Percentiles rank a stretch among this genome's conserved stretches.
Evolutionary conservation across 35 echinoderm and acorn worm genomes (phyloP).

Genomic region (Apostichopus japonicus): DNA sequence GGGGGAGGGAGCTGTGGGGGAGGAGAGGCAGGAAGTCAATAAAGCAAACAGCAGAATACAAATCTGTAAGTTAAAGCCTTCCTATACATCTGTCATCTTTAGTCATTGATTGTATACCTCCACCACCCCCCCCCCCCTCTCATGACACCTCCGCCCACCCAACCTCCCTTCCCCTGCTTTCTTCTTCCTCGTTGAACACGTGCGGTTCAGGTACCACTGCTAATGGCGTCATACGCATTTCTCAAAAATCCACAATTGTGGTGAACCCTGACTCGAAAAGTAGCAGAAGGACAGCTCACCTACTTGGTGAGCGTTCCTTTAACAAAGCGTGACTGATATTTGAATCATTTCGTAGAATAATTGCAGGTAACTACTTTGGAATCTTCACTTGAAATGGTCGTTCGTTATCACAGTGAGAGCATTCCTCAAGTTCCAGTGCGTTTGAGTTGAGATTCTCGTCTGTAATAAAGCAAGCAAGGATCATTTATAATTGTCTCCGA

Average conservation of each 20-base stretch:
- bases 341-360: slow-evolving; percentile 21
- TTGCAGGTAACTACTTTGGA: background rate
- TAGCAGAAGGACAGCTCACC: too few species aligned
- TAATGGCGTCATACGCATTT: too few species aligned
- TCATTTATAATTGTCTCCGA: background rate
- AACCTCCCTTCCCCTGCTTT: background rate
- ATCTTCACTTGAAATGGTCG: background rate
- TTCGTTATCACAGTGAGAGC: background rate
- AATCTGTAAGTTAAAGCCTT: too few species aligned
- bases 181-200: too few species aligned
- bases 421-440: slow-evolving; percentile 7
- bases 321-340: background rate
- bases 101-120: background rate
- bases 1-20: too few species aligned
- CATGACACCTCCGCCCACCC: background rate
- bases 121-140: background rate
- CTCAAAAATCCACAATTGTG: too few species aligned
- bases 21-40: too few species aligned
- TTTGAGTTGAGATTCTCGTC: background rate
- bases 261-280: too few species aligned
- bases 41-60: too few species aligned
- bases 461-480: background rate
- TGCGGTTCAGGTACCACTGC: too few species aligned
- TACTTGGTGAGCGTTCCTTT: too few species aligned
- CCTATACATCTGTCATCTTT: background rate